Percentiles rank a stretch among this genome's conserved stretches.
Conservation (phyloP, 2,797 vertebrate species). For the Rousettus madagascariensis region DNA sequence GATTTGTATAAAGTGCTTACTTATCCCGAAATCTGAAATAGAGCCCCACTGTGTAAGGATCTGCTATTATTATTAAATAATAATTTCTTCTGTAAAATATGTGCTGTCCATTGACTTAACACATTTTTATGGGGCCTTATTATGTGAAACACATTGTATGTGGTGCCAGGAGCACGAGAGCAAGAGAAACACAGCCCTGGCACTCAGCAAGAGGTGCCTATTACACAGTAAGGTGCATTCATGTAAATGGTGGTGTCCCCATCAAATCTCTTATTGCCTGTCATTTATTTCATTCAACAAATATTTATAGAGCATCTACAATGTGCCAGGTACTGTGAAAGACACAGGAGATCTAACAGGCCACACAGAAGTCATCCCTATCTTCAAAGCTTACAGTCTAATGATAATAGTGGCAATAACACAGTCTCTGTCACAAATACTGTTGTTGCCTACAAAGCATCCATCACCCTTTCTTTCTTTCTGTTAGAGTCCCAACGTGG, state of each 20-base stretch:
- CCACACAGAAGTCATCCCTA: background rate
- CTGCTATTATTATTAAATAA: background rate
- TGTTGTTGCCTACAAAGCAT: accelerated
- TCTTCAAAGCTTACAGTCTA: background rate
- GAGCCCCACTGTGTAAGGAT: background rate
- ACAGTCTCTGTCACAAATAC: background rate
- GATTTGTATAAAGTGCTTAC: background rate
- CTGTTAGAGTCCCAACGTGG: accelerated
- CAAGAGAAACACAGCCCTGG: background rate
- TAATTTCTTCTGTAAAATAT: background rate
- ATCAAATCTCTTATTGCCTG: background rate
- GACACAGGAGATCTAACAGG: background rate
- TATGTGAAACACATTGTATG: background rate
- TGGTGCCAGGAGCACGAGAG: accelerated
- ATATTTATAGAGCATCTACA: background rate
- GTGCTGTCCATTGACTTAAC: background rate
- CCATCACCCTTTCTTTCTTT: background rate
- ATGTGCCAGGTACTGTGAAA: background rate
- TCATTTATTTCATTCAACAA: background rate
- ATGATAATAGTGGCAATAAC: background rate
- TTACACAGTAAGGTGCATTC: background rate
- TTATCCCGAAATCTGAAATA: background rate
- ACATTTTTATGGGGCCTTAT: background rate
- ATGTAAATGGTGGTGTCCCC: background rate
- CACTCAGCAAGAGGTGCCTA: background rate